Percentiles rank a stretch among this genome's conserved stretches.
phyloP scores from a whole-genome alignment of 2,113 vertebrate species.

The Cinclus cinclus region DNA sequence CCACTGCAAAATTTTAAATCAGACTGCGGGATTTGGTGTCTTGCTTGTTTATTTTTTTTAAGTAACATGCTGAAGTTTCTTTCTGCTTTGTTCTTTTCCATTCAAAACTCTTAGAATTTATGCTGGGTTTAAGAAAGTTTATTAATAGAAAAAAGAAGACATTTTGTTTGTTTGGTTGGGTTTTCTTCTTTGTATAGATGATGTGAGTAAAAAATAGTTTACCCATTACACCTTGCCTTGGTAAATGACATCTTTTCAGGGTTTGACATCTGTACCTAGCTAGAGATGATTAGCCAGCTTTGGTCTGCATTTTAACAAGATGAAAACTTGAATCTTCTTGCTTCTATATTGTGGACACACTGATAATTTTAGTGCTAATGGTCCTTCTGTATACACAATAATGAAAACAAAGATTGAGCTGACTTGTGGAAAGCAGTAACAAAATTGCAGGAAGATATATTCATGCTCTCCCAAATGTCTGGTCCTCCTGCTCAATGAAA shows the following conservation, averaged over 20 bases:
- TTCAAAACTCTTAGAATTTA: background rate
- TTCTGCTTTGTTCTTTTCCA: background rate
- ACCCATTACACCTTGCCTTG: background rate
- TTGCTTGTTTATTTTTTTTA: background rate
- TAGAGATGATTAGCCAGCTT: background rate
- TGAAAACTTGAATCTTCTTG: background rate
- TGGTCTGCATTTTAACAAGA: background rate
- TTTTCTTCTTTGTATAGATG: background rate
- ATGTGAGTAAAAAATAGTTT: background rate
- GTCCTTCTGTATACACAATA: background rate
- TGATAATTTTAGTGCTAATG: background rate
- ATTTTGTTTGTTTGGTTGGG: rapidly evolving
- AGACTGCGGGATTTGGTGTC: background rate
- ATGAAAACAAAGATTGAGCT: background rate
- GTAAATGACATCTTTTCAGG: background rate
- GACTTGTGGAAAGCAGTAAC: background rate
- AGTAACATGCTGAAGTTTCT: background rate
- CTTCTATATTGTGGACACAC: background rate
- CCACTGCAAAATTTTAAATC: background rate
- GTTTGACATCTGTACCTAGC: background rate
- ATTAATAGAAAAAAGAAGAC: background rate
- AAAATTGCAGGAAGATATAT: background rate
- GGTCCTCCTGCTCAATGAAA: background rate
- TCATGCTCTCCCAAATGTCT: background rate
- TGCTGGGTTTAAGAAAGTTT: background rate